These are phyloP conservation scores for Crenuchus spilurus DNA, from an alignment of 2,797 vertebrate genomes.

Conservation along the genomic window DNA sequence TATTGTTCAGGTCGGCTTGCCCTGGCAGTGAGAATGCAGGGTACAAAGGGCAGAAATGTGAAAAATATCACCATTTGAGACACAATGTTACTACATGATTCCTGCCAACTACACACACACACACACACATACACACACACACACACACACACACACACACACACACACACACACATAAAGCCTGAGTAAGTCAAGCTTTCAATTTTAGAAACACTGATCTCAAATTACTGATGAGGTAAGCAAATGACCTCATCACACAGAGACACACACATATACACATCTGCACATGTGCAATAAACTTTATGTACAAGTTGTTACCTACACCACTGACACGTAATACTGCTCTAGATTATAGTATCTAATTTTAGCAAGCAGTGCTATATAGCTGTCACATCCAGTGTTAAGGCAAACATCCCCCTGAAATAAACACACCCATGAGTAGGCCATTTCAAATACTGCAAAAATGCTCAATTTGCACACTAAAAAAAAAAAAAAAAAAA, in stretches of 20 bases:
- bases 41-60: too few species aligned
- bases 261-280: not conserved
- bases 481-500: too few species aligned
- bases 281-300: not conserved
- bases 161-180: not conserved
- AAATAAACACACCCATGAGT: not conserved
- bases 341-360: not conserved
- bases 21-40: too few species aligned
- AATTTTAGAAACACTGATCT: constrained; percentile 5
- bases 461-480: too few species aligned
- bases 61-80: too few species aligned
- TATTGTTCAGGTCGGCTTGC: too few species aligned
- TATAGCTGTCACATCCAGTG: not conserved
- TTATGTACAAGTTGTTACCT: not conserved
- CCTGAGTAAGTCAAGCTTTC: not conserved
- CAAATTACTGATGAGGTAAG: not conserved
- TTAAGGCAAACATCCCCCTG: not conserved
- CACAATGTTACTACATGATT: too few species aligned
- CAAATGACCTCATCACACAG: not conserved
- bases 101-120: not conserved
- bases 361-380: constrained; percentile 20
- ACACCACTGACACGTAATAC: not conserved
- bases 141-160: not conserved
- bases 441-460: not conserved
- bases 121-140: not conserved